Conservation (phyloP, 2,888 invertebrate species). For the Drosophila vallismaia region DNA sequence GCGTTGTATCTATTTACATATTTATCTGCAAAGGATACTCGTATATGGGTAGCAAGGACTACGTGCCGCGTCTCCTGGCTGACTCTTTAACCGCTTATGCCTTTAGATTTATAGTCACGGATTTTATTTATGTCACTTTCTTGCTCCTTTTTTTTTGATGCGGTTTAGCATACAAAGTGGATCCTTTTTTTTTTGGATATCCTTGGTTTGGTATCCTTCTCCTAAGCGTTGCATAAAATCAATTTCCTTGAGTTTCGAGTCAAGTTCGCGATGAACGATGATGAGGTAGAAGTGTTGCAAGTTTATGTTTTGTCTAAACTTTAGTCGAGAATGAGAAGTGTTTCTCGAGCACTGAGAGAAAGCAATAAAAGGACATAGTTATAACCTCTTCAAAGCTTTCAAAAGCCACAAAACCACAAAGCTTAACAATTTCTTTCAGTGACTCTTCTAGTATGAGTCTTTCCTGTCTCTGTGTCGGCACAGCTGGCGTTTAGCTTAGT, state of each 20-base stretch:
- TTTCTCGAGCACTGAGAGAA: slow-evolving; percentile 28
- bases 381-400: too few relatives aligned
- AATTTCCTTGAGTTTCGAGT: slow-evolving; percentile 59
- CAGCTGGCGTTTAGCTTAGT: slow-evolving; percentile 2
- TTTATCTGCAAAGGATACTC: slow-evolving; percentile 61
- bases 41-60: slow-evolving; percentile 14
- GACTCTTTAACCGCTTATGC: slow-evolving; percentile 73
- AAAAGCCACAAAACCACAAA: background rate
- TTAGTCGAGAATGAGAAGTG: background rate
- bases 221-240: slow-evolving; percentile 70
- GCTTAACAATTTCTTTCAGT: slow-evolving; percentile 12
- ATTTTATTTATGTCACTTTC: slow-evolving; percentile 75
- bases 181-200: slow-evolving; percentile 1
- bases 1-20: slow-evolving; percentile 74
- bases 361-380: background rate
- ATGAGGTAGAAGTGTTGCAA: slow-evolving; percentile 75
- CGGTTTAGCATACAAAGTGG: slow-evolving; percentile 58
- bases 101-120: slow-evolving; percentile 73
- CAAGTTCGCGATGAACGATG: slow-evolving; percentile 55
- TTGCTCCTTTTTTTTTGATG: slow-evolving; percentile 50
- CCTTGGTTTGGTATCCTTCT: slow-evolving; percentile 1
- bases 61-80: slow-evolving; percentile 66
- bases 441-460: slow-evolving; percentile 1
- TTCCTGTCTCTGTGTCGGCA: slow-evolving; percentile 11
- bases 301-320: slow-evolving; percentile 44